Base-by-base conservation (phyloP, 2,113 vertebrate genomes). In the Struthio camelus region DNA sequence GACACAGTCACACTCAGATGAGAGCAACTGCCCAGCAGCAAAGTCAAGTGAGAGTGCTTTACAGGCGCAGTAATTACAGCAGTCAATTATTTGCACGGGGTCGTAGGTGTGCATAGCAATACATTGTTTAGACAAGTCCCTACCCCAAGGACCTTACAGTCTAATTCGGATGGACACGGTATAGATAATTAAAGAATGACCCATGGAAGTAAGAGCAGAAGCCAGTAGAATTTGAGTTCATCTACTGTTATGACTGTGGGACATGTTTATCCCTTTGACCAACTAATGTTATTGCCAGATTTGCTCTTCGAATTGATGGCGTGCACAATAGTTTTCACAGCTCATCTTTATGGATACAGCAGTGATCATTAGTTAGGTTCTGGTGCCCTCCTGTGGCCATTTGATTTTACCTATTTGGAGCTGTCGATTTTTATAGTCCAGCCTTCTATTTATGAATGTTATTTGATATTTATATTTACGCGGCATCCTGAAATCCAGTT, bases 371-470 rank as follows among this genome's bases (percentile, higher is more conserved):
- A 19, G 83, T 75, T 91, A 82, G 87, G 64, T 38, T 94, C 90
- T 93, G 72, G 85, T 96, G 94, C 97, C 97, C 96, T 94, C 97
- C 87, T 46, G 94, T 34, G 94, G 97, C n/a, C 11, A 8, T 24
- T 3, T 7, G 0, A 3, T 11, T 44, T 36, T 16, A 1, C 40
- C 27, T 34, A 2, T 13, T 15, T 6, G 6, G 54, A 32, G 0
- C 0, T 8, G 42, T 6, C 27, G 6, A 19, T 2, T 4, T 30
- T 53, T 44, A 8, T 48, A 32, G 46, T 4, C 28, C 11, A 0
- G 6, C 10, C 6, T 44, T 20, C 34, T 15, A 8, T 58, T 48
- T 2, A 24, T 1, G 9, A 25, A 4, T 18, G 8, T 15, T 65
- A 14, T 4, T 40, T 10, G 32, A 1, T 14, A 17, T 27, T 44